Evolutionary conservation across 35 echinoderm and acorn worm genomes (phyloP), one percentile per base, ranked within the genome.

Genomic region (Apostichopus japonicus): DNA sequence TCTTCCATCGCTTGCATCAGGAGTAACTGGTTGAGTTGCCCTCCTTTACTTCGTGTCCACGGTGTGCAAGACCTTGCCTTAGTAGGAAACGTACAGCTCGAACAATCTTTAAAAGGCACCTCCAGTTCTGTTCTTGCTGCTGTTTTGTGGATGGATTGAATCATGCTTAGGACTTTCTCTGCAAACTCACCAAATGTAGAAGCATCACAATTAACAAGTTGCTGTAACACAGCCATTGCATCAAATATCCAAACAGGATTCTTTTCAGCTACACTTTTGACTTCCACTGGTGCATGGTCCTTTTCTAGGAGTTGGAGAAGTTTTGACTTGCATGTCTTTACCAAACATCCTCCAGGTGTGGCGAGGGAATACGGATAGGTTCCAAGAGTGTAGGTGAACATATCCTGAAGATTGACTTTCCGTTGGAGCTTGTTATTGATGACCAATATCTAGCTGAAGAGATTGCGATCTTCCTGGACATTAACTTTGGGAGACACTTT

Each of bases 191-290:
- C 82, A 87, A 92, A 90, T 23, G 91, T 95, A n/a, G 6, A 16
- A 4, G 88, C 92, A 16, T 94, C 5, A 73, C n/a, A 90, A 44
- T 61, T 83, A 5, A 63, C 27, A 13, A 94, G n/a, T 54, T 94
- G 93, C 53, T 94, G 93, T 25, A 94, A 55, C 16, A 94, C 19
- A 5, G 93, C 93, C 86, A 94, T 94, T 9, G 73, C 93, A 75
- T 94, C 87, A 16, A 94, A 58, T 33, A 94, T 90, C 6, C 25
- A 94, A 1, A 58, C 62, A 80, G 86, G 7, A 54, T 8, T 24
- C 21, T 81, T 84, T 1, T 67, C 27, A n/a, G 21, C 77, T 0
- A 91, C 55, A 6, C 17, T 22, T 1, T 59, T 17, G 6, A 55
- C 10, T 7, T 92, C 54, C 16, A 24, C 58, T 94, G 91, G 89